phyloP scores from a whole-genome alignment of 2,888 invertebrate genomes.

The Brenthis ino region DNA sequence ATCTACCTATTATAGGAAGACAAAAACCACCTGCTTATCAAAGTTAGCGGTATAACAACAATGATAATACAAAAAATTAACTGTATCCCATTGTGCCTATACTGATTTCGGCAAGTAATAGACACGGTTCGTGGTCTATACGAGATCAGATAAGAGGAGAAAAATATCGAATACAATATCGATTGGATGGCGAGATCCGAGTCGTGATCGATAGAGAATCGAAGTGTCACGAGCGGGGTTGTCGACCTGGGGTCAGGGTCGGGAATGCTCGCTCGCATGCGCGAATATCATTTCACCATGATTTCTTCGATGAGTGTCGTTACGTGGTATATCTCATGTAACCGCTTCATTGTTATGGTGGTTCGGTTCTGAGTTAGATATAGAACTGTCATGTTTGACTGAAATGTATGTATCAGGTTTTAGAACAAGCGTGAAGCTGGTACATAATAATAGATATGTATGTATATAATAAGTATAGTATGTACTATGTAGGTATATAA shows the following conservation, averaged over 20 bases:
- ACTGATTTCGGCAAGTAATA: conserved; percentile 65
- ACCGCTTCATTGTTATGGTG: conserved; percentile 69
- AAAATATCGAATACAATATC: conserved; percentile 67
- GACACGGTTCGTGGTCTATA: conserved; percentile 59
- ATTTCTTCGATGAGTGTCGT: conserved; percentile 65
- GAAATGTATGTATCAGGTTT: background rate
- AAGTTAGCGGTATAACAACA: conserved; percentile 65
- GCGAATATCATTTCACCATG: conserved; percentile 64
- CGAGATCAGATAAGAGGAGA: conserved; percentile 70
- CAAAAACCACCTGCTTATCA: conserved; percentile 64
- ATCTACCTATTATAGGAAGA: conserved; percentile 35
- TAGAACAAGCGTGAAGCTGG: background rate
- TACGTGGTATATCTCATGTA: conserved; percentile 73
- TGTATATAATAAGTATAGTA: no score
- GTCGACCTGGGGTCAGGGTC: conserved; percentile 78
- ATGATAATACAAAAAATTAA: conserved; percentile 64
- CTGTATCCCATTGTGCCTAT: conserved; percentile 64
- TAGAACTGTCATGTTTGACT: conserved; percentile 25
- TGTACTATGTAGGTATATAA: no score
- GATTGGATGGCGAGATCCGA: conserved; percentile 67
- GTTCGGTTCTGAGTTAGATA: conserved; percentile 20
- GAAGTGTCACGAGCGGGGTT: conserved; percentile 80
- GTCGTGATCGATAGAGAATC: conserved; percentile 82
- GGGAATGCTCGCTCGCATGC: conserved; percentile 68
- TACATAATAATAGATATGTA: background rate